Conservation (phyloP, 2,797 vertebrate species). For the Cyprinella venusta region DNA sequence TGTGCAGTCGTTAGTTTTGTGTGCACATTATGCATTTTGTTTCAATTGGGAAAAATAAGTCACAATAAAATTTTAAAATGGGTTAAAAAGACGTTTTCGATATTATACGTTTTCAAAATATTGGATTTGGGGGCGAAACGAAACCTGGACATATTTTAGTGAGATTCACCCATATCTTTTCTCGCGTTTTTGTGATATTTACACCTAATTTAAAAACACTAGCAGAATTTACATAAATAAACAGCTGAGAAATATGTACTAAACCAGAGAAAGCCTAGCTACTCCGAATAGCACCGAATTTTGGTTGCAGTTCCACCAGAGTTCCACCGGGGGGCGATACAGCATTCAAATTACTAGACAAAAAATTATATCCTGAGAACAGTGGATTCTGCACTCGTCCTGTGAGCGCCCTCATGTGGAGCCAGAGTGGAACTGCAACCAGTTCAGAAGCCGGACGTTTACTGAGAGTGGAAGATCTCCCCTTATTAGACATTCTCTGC, state of each 20-base stretch:
- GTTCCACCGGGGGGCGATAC: too few species aligned
- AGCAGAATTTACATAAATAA: constrained; percentile 19
- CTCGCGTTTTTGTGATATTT: constrained; percentile 46
- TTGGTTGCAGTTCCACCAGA: too few species aligned
- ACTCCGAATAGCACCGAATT: too few species aligned
- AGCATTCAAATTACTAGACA: too few species aligned
- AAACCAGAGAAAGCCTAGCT: neutral
- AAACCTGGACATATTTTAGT: constrained; percentile 1
- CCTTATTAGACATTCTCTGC: too few species aligned
- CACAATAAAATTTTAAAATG: neutral
- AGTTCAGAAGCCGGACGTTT: too few species aligned
- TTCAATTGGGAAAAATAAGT: neutral
- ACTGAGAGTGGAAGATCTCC: too few species aligned
- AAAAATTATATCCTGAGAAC: too few species aligned
- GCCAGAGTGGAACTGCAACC: too few species aligned
- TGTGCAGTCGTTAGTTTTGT: neutral
- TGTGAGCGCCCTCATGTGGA: too few species aligned
- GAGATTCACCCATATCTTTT: neutral
- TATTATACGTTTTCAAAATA: too few species aligned
- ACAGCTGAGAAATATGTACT: neutral
- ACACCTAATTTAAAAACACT: constrained; percentile 60
- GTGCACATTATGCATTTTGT: neutral
- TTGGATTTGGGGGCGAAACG: neutral
- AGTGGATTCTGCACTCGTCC: too few species aligned
- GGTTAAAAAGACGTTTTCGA: neutral